These are phyloP conservation scores for Ryuthela nishihirai DNA, from an alignment of 2,888 invertebrate species.

Conservation along the genomic window DNA sequence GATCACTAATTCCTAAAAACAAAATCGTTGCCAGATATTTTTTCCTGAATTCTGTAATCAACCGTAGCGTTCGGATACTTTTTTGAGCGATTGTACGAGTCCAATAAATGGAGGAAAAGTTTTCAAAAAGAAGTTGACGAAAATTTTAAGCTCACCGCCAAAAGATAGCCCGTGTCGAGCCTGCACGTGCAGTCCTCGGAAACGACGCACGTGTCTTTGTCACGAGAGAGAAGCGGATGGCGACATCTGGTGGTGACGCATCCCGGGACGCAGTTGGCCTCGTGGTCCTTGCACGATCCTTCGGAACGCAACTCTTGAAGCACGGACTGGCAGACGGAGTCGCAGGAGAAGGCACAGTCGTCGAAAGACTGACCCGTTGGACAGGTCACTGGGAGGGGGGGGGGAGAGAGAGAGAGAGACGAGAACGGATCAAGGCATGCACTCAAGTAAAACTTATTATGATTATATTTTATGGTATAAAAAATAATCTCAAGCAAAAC, in stretches of 20 bases:
- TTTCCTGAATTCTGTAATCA: no score
- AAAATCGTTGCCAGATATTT: no score
- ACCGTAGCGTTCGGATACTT: no score
- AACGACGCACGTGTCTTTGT: conserved; percentile 67
- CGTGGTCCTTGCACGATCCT: conserved; percentile 19
- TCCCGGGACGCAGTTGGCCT: conserved; percentile 49
- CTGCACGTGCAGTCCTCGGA: conserved; percentile 72
- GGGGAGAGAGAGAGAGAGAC: no score
- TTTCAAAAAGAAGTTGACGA: no score
- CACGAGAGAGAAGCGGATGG: conserved; percentile 59
- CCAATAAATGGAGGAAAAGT: no score
- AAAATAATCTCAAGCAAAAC: no score
- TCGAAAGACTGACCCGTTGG: conserved; percentile 53
- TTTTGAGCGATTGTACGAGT: no score
- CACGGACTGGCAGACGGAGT: conserved; percentile 66
- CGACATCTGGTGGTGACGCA: conserved; percentile 41
- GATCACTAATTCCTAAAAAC: no score
- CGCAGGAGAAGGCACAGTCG: conserved; percentile 69
- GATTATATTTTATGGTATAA: no score
- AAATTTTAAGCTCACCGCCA: conserved; percentile 32
- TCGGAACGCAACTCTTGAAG: conserved; percentile 48
- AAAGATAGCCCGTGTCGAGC: conserved; percentile 57
- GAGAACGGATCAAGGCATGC: no score
- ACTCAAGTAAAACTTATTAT: no score
- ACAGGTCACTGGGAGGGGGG: conserved; percentile 44